Evolutionary conservation across 2,888 invertebrate species (phyloP).

Genomic region (Drosophila lutescens): DNA sequence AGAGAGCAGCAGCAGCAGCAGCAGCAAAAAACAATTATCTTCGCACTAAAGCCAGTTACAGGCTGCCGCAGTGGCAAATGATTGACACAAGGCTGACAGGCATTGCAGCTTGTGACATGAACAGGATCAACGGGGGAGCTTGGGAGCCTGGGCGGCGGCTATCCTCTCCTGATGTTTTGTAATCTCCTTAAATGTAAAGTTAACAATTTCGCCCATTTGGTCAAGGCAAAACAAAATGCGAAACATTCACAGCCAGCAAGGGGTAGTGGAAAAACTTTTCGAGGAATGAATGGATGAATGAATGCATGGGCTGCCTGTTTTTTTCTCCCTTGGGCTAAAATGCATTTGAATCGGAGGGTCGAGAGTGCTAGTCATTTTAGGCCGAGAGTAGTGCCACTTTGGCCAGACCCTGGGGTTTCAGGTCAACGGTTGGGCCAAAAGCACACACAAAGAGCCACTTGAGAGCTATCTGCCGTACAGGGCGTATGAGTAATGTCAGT

Average conservation of each 20-base stretch:
- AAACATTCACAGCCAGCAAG: conserved; percentile 21
- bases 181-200: conserved; percentile 79
- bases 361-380: conserved; percentile 66
- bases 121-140: conserved; percentile 31
- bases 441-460: conserved; percentile 29
- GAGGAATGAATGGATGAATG: conserved; percentile 16
- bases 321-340: conserved; percentile 24
- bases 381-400: conserved; percentile 62
- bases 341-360: conserved; percentile 31
- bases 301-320: conserved; percentile 8
- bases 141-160: background rate
- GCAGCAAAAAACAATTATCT: conserved; percentile 70
- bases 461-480: conserved; percentile 25
- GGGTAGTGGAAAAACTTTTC: conserved; percentile 25
- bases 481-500: conserved; percentile 68
- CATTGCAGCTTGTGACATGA: conserved; percentile 51
- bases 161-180: conserved; percentile 50
- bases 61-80: conserved; percentile 48
- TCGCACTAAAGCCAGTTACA: conserved; percentile 48
- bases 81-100: conserved; percentile 50
- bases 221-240: conserved; percentile 24
- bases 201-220: conserved; percentile 73
- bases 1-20: background rate
- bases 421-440: conserved; percentile 59
- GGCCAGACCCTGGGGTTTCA: conserved; percentile 57